These are phyloP conservation scores for Maniola jurtina DNA, from an alignment of 1,140 invertebrate species.

Conservation along the genomic window DNA sequence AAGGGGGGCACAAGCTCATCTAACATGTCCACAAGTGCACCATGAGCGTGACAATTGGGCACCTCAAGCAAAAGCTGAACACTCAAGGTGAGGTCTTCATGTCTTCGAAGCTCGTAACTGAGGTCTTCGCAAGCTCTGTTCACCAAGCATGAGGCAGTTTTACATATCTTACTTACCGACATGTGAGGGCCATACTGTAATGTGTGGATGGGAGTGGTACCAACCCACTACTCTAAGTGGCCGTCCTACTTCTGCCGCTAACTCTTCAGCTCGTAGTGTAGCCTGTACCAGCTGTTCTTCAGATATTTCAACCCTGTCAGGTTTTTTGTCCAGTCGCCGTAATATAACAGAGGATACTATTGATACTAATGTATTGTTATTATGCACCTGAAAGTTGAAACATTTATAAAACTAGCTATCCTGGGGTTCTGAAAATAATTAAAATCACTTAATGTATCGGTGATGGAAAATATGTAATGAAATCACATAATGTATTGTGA, in stretches of 20 bases:
- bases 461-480: too few relatives aligned
- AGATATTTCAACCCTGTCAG: conserved; percentile 93
- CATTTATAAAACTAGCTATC: neutral
- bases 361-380: conserved; percentile 81
- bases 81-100: too few relatives aligned
- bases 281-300: conserved; percentile 87
- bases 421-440: too few relatives aligned
- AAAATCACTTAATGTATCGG: too few relatives aligned
- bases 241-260: conserved; percentile 79
- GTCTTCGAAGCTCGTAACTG: too few relatives aligned
- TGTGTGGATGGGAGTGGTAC: conserved; percentile 96
- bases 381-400: conserved; percentile 78
- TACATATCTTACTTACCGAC: conserved; percentile 81
- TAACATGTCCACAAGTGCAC: too few relatives aligned
- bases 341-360: conserved; percentile 89
- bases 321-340: conserved; percentile 89
- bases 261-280: conserved; percentile 82
- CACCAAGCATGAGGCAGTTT: too few relatives aligned
- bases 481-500: too few relatives aligned
- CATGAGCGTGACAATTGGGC: too few relatives aligned
- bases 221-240: conserved; percentile 90
- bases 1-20: too few relatives aligned
- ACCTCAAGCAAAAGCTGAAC: too few relatives aligned
- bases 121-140: too few relatives aligned
- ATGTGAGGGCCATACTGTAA: conserved; percentile 93